Evolutionary conservation across 2,113 vertebrate species (phyloP).

Genomic region (Atrichornis clamosus): DNA sequence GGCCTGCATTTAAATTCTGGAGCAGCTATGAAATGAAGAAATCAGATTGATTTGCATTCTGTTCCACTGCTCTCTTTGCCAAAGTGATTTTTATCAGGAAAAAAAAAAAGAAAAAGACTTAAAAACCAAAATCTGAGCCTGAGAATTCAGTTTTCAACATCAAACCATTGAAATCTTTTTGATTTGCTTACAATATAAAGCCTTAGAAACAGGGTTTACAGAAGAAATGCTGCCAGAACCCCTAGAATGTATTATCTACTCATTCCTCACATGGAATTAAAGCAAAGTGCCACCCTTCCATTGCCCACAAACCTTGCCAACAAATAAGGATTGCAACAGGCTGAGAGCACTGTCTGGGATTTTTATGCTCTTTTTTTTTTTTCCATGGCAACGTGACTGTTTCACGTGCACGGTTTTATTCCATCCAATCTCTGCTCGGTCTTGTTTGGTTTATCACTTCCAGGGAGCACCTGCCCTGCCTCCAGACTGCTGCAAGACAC

Average conservation of each 20-base stretch:
- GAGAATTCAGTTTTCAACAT: neutral
- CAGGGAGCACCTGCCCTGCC: neutral
- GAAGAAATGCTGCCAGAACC: neutral
- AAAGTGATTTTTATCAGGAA: constrained; percentile 11
- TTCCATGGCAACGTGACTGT: neutral
- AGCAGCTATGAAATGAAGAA: constrained; percentile 17
- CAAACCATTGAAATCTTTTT: neutral
- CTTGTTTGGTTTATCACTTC: neutral
- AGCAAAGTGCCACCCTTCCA: neutral
- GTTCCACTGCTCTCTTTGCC: constrained; percentile 18
- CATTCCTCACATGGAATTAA: neutral
- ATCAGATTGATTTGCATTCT: constrained; percentile 57
- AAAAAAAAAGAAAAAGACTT: neutral
- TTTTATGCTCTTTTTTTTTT: constrained; percentile 29
- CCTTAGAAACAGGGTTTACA: neutral
- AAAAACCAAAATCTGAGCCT: neutral
- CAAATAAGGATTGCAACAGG: neutral
- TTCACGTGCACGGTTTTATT: neutral
- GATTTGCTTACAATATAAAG: neutral
- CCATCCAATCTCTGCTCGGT: neutral
- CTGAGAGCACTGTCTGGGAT: neutral
- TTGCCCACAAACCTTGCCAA: neutral
- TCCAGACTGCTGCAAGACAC: neutral
- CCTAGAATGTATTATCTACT: neutral
- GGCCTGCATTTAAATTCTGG: neutral